These are phyloP conservation scores for Eupithecia vulgata DNA, from an alignment of 2,888 invertebrate genomes.

Conservation along the genomic window DNA sequence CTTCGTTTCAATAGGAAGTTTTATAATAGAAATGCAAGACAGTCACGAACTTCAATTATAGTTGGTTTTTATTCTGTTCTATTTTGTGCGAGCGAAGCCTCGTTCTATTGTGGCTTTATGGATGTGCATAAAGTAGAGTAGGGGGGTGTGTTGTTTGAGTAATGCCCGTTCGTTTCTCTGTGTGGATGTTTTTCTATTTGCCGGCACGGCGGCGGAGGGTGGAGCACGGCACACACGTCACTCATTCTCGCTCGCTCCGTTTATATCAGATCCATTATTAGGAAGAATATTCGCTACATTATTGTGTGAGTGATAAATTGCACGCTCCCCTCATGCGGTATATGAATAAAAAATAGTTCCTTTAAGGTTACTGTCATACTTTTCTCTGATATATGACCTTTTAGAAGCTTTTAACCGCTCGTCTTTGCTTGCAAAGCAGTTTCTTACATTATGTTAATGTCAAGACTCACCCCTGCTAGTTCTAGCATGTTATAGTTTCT, in stretches of 20 bases:
- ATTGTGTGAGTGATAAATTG: constrained; percentile 48
- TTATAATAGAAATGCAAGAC: constrained; percentile 33
- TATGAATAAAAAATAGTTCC: constrained; percentile 38
- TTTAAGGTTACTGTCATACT: constrained; percentile 16
- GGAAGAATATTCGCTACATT: constrained; percentile 43
- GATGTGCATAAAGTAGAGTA: constrained; percentile 28
- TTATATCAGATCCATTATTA: constrained; percentile 42
- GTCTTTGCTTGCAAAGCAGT: not conserved
- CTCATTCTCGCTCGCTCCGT: constrained; percentile 32
- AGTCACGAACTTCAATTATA: constrained; percentile 36
- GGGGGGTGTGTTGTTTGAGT: constrained; percentile 36
- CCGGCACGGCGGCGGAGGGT: constrained; percentile 24
- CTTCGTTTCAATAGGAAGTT: constrained; percentile 36
- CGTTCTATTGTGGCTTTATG: constrained; percentile 30
- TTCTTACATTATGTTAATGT: constrained; percentile 7
- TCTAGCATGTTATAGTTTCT: not conserved
- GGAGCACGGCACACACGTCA: constrained; percentile 32
- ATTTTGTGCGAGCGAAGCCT: constrained; percentile 26
- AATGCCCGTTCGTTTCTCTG: constrained; percentile 35
- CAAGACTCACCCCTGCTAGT: not conserved
- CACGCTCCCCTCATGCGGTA: constrained; percentile 34
- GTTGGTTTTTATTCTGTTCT: constrained; percentile 26
- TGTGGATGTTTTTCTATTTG: constrained; percentile 39
- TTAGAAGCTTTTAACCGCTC: constrained; percentile 6
- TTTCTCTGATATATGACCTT: constrained; percentile 4